A percentile compares a stretch with the other conserved stretches of the same genome.
phyloP scores from a whole-genome alignment of 2,888 invertebrate genomes.

The Lissonota sp. region DNA sequence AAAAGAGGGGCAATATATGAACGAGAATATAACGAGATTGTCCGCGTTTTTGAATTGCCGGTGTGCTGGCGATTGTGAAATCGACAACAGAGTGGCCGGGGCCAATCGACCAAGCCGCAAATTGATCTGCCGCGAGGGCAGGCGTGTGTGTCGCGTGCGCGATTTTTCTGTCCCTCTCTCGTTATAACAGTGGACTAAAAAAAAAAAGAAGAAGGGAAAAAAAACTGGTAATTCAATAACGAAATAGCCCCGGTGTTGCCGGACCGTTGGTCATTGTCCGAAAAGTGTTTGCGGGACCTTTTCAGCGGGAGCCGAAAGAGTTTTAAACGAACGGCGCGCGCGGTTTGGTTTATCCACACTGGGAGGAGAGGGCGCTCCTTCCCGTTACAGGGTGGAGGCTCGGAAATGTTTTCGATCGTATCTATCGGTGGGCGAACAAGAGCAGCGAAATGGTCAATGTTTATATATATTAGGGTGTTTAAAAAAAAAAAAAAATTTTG shows the following conservation, averaged over 20 bases:
- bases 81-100: slow-evolving; percentile 18
- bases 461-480: too few species aligned
- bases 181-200: slow-evolving; percentile 1
- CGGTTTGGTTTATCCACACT: not conserved
- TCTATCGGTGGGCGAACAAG: slow-evolving; percentile 31
- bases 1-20: too few species aligned
- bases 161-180: slow-evolving; percentile 8
- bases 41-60: slow-evolving; percentile 28
- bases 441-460: slow-evolving; percentile 51
- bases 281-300: slow-evolving; percentile 60
- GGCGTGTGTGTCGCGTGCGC: slow-evolving; percentile 14
- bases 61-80: slow-evolving; percentile 10
- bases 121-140: slow-evolving; percentile 47
- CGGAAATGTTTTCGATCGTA: slow-evolving; percentile 63
- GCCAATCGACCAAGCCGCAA: slow-evolving; percentile 45
- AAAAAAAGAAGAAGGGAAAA: slow-evolving; percentile 15
- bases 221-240: slow-evolving; percentile 59
- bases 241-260: slow-evolving; percentile 53
- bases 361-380: slow-evolving; percentile 16
- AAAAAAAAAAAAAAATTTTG: too few species aligned
- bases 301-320: slow-evolving; percentile 39
- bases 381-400: not conserved
- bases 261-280: slow-evolving; percentile 64
- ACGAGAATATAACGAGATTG: slow-evolving; percentile 7
- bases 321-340: slow-evolving; percentile 47